These are phyloP conservation scores for Cynocephalus volans DNA, from an alignment of 2,113 vertebrate species.

Conservation along the genomic window DNA sequence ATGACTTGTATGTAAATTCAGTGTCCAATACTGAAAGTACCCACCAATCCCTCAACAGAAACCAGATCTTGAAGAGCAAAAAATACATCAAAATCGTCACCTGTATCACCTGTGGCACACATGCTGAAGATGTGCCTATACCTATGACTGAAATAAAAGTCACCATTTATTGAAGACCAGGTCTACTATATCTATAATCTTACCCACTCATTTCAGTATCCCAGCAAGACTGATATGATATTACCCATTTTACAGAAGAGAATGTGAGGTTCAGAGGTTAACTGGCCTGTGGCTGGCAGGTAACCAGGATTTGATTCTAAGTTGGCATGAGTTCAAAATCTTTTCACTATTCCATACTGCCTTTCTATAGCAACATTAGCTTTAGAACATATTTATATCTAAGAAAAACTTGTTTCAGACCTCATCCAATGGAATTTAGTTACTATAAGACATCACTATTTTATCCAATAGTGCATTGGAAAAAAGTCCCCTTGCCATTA, in stretches of 20 bases:
- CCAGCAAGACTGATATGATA: background rate
- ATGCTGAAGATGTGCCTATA: background rate
- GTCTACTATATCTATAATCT: background rate
- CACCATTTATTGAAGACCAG: background rate
- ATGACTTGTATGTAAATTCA: background rate
- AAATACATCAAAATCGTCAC: background rate
- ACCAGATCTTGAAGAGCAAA: background rate
- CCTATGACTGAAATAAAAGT: background rate
- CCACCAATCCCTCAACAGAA: background rate
- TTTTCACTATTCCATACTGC: background rate
- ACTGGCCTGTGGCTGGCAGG: background rate
- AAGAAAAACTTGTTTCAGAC: background rate
- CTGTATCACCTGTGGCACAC: background rate
- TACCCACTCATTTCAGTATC: background rate
- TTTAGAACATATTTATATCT: background rate
- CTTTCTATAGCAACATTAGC: background rate
- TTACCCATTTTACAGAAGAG: background rate
- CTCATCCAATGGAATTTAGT: background rate
- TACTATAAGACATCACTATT: background rate
- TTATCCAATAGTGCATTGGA: background rate
- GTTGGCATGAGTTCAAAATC: background rate
- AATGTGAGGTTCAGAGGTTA: background rate
- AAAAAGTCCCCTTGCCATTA: conserved; percentile 14
- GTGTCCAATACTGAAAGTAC: background rate
- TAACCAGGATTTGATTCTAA: conserved; percentile 6